These are phyloP conservation scores for Lasioglossum leucozonium DNA, from an alignment of 2,888 invertebrate species.

Conservation along the genomic window DNA sequence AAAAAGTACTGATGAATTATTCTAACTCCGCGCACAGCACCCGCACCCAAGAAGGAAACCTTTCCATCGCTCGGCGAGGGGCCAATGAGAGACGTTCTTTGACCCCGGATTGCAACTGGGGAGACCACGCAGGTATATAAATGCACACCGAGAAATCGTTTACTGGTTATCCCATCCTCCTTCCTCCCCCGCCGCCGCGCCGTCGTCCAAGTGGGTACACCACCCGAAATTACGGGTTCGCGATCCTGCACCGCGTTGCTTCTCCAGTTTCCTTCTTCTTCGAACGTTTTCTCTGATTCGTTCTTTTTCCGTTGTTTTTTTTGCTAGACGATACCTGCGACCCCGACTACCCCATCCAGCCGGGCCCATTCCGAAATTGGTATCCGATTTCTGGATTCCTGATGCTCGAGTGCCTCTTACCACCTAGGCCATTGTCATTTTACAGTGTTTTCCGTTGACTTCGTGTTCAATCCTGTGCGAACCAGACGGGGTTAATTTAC, in stretches of 20 bases:
- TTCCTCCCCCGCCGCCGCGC: neutral
- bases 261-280: constrained; percentile 26
- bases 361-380: neutral
- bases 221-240: constrained; percentile 72
- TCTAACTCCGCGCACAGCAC: constrained; percentile 66
- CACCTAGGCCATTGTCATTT: neutral
- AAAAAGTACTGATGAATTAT: constrained; percentile 82
- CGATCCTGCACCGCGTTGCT: constrained; percentile 48
- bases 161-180: constrained; percentile 45
- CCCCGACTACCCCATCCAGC: neutral
- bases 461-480: neutral
- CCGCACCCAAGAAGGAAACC: constrained; percentile 57
- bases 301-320: neutral
- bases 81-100: constrained; percentile 63
- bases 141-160: constrained; percentile 59
- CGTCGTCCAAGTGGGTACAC: constrained; percentile 19
- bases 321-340: neutral
- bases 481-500: neutral
- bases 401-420: neutral
- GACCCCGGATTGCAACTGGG: constrained; percentile 57
- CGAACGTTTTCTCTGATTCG: neutral
- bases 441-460: neutral
- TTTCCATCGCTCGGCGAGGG: constrained; percentile 13
- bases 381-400: constrained; percentile 7
- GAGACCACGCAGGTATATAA: constrained; percentile 60